These are phyloP conservation scores for Hermatobates lingyangjiaoensis DNA, from an alignment of 1,140 invertebrate genomes.

Conservation along the genomic window DNA sequence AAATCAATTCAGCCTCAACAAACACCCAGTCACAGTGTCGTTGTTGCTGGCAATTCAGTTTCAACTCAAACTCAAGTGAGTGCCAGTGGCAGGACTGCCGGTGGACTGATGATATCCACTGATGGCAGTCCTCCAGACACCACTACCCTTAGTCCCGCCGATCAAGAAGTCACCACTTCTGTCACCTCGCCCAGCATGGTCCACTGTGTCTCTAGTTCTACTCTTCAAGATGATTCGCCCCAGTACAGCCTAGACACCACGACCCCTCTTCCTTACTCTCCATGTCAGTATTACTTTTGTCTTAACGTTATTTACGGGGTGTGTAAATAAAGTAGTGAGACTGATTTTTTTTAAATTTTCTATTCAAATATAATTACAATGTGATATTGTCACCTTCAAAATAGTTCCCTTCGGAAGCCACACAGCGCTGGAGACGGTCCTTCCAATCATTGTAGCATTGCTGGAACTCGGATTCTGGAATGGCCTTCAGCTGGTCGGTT, in stretches of 20 bases:
- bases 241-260: slow-evolving; percentile 3
- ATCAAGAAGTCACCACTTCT: slow-evolving; percentile 21
- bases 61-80: slow-evolving; percentile 43
- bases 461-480: too few relatives aligned
- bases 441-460: too few relatives aligned
- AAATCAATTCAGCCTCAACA: slow-evolving; percentile 8
- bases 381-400: too few relatives aligned
- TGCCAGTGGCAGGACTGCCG: slow-evolving; percentile 16
- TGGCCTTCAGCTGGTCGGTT: too few relatives aligned
- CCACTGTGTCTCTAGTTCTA: slow-evolving; percentile 62
- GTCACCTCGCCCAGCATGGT: slow-evolving; percentile 35
- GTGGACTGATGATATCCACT: slow-evolving; percentile 30
- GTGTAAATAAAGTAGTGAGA: too few relatives aligned
- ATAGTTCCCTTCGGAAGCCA: too few relatives aligned
- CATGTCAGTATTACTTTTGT: too few relatives aligned
- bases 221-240: slow-evolving; percentile 14
- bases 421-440: too few relatives aligned
- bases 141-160: slow-evolving; percentile 54
- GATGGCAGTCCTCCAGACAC: slow-evolving; percentile 47
- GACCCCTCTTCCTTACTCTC: neutral
- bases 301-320: too few relatives aligned
- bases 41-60: slow-evolving; percentile 33
- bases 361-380: too few relatives aligned
- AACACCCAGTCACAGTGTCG: slow-evolving; percentile 4
- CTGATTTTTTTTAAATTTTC: too few relatives aligned